Evolutionary conservation across 2,113 vertebrate genomes (phyloP), one percentile per base, ranked within the genome.

Genomic region (Tetraodon nigroviridis): DNA sequence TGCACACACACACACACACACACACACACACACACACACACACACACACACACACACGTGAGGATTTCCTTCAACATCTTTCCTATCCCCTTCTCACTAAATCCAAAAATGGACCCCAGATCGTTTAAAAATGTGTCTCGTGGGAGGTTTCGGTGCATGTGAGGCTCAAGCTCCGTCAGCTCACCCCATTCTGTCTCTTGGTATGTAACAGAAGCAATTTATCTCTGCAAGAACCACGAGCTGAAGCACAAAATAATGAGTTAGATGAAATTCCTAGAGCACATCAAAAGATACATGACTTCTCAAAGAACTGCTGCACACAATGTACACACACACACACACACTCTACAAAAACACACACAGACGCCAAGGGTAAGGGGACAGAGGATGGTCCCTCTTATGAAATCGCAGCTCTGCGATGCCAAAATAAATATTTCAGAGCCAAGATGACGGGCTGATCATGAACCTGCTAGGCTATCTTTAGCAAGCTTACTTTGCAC

Each of bases 171-270:
- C 74, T 69, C 27, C 0, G 0, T 63, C 70, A 71, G 22, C 79
- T 80, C 58, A 62, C 82, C 82, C 77, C 76, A 86, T 82, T 86
- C 82, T 82, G 76, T 83, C 72, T 61, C 45, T 76, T 61, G 61
- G 48, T 32, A 55, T 50, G 49, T 75, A 45, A 55, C 13, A 55
- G 57, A 52, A 78, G 61, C 12, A 37, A 46, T 74, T 51, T 55
- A 61, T 69, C 73, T 55, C 66, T 29, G 51, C 56, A 49, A 51
- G 54, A 58, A 71, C 64, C 41, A 67, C 10, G 22, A 14, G 63
- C 59, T n/a, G 44, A 40, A 61, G 48, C 32, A 27, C 62, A 56
- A 62, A 54, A 24, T 61, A 51, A 15, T 13, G 27, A 58, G 29
- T 49, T 24, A 61, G 27, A 37, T 2, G 1, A 64, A 44, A 56